Evolutionary conservation across 2,888 invertebrate species (phyloP).

Genomic region (Pheosia gnoma): DNA sequence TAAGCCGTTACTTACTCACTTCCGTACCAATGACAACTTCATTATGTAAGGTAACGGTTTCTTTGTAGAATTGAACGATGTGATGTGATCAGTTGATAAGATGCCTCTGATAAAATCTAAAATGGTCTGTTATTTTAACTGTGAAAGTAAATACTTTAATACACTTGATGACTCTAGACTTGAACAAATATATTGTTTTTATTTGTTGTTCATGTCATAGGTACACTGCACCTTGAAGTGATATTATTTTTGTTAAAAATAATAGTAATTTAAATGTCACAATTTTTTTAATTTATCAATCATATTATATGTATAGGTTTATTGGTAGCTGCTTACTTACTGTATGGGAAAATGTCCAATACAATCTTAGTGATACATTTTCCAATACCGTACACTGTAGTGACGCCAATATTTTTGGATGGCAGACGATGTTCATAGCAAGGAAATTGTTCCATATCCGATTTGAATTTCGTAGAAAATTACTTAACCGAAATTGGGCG

Average conservation of each 20-base stretch:
- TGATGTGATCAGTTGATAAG: background rate
- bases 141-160: background rate
- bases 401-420: background rate
- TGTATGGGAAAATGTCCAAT: too few relatives aligned
- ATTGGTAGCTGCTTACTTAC: too few relatives aligned
- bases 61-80: background rate
- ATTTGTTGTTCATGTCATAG: too few relatives aligned
- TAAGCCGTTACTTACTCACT: conserved; percentile 42
- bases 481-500: conserved; percentile 3
- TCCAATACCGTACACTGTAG: background rate
- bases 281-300: too few relatives aligned
- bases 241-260: too few relatives aligned
- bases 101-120: background rate
- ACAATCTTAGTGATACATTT: too few relatives aligned
- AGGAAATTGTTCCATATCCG: conserved; percentile 6
- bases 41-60: conserved; percentile 38
- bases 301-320: too few relatives aligned
- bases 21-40: conserved; percentile 58
- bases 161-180: too few relatives aligned
- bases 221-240: too few relatives aligned
- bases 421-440: background rate
- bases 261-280: too few relatives aligned
- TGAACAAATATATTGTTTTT: too few relatives aligned
- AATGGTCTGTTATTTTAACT: background rate
- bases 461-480: conserved; percentile 1